Base-by-base conservation (phyloP, 2,113 vertebrate genomes). In the Psittacula cyanocephala region DNA sequence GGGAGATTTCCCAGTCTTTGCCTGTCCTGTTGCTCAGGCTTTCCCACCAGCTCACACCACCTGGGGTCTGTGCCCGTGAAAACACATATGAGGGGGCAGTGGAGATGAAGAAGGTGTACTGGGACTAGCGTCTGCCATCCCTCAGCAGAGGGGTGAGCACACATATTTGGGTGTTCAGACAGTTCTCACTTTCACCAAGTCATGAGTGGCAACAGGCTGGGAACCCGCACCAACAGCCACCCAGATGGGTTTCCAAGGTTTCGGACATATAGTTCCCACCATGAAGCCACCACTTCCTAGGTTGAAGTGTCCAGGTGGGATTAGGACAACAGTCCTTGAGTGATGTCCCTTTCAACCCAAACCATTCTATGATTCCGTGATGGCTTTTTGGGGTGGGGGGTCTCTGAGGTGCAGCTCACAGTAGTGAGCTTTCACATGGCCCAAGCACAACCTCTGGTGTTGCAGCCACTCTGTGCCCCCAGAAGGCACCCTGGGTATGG, bases 81-180 rank as follows among this genome's bases (percentile, higher is more conserved):
- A 89, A 5, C 3, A 27, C 3, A 1, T 0, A 2, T 0, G 2
- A 44, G 7, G 4, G 5, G 5, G 2, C 22, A 88, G 43, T 3
- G 4, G 3, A 13, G 7, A 41, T 53, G 27, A 59, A 57, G 44
- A 35, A 57, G 13, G 9, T 3, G 0, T 37, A 18, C 16, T 0
- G 1, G 15, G 85, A 41, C 12, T 29, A 52, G 53, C 7, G 43
- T 47, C 22, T 57, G 27, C 41, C 52, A 52, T 28, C 4, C 10
- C 0, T 2, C 8, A 53, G 31, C 6, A 7, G n/a, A 70, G 27
- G 3, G 7, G 4, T 44, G 18, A 77, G 27, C 27, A 10, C 11
- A 75, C 1, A 1, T 35, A 27, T 23, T 46, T 2, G 0, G 4
- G 4, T 55, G 22, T 70, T 93, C 28, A 84, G 13, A 6, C 57